Conservation (phyloP, 2,888 invertebrate species). For the Phrixothrix hirtus region DNA sequence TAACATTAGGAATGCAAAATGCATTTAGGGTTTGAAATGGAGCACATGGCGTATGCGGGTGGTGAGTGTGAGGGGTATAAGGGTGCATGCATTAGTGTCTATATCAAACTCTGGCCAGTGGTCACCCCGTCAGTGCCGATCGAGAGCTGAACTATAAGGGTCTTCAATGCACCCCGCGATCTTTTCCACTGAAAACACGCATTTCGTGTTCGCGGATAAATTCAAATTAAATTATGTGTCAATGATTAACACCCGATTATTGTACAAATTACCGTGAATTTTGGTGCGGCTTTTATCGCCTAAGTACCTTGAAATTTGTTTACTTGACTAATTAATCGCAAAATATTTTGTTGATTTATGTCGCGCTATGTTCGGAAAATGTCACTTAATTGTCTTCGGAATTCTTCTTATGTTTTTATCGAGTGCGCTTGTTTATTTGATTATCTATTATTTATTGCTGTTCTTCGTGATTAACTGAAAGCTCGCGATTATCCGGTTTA, state of each 20-base stretch:
- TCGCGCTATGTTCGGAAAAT: conserved; percentile 18
- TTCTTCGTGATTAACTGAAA: conserved; percentile 30
- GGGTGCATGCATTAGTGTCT: conserved; percentile 56
- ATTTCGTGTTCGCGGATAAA: neutral
- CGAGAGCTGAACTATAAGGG: conserved; percentile 26
- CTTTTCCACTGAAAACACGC: neutral
- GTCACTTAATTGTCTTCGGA: conserved; percentile 28
- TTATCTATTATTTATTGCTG: conserved; percentile 41
- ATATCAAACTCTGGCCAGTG: conserved; percentile 54
- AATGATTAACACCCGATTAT: no score
- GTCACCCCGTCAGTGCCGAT: conserved; percentile 48
- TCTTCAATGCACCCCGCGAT: conserved; percentile 11
- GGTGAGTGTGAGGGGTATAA: conserved; percentile 39
- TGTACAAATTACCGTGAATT: conserved; percentile 4
- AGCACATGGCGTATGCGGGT: conserved; percentile 45
- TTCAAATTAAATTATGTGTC: no score
- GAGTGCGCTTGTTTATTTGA: conserved; percentile 46
- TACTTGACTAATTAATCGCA: conserved; percentile 4
- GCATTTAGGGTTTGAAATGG: conserved; percentile 33
- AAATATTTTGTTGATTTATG: no score
- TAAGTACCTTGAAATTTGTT: conserved; percentile 6
- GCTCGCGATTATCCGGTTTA: no score
- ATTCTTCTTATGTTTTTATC: conserved; percentile 43
- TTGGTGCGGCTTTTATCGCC: conserved; percentile 17
- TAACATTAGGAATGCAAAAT: conserved; percentile 27